Percentiles rank a stretch among this genome's conserved stretches.
Conservation (phyloP, 2,113 vertebrate species). For the Redunca redunca region DNA sequence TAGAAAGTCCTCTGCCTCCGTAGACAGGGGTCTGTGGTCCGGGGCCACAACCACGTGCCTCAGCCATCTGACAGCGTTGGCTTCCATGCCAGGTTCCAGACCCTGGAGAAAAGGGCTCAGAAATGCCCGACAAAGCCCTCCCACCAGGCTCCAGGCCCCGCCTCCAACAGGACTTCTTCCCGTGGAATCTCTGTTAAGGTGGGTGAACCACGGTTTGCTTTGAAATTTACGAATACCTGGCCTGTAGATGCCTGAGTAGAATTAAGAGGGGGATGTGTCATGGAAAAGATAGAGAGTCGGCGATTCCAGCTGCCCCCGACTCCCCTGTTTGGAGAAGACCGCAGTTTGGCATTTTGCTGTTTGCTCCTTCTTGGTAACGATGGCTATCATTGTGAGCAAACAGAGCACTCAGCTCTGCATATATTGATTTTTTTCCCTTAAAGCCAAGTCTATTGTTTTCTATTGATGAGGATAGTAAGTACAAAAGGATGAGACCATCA, state of each 20-base stretch:
- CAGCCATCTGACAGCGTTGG: accelerated
- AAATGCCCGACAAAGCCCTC: background rate
- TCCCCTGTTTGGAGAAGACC: background rate
- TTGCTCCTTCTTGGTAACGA: background rate
- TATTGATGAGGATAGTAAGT: background rate
- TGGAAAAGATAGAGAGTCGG: background rate
- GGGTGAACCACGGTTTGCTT: background rate
- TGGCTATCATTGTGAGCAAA: accelerated
- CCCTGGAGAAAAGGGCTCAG: background rate
- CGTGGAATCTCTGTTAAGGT: accelerated
- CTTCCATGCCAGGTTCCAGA: background rate
- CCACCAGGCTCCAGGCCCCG: accelerated
- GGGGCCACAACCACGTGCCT: accelerated
- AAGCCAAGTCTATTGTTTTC: background rate
- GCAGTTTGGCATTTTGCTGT: background rate
- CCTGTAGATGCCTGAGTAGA: background rate
- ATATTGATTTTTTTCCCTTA: background rate
- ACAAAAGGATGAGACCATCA: background rate
- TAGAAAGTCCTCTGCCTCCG: background rate
- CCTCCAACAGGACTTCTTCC: background rate
- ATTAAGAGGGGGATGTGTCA: background rate
- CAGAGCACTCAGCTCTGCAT: background rate
- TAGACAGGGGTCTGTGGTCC: accelerated
- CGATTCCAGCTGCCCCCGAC: accelerated
- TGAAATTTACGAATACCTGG: background rate